Base-by-base conservation (phyloP, 2,888 invertebrate genomes). In the Eupithecia subumbrata region DNA sequence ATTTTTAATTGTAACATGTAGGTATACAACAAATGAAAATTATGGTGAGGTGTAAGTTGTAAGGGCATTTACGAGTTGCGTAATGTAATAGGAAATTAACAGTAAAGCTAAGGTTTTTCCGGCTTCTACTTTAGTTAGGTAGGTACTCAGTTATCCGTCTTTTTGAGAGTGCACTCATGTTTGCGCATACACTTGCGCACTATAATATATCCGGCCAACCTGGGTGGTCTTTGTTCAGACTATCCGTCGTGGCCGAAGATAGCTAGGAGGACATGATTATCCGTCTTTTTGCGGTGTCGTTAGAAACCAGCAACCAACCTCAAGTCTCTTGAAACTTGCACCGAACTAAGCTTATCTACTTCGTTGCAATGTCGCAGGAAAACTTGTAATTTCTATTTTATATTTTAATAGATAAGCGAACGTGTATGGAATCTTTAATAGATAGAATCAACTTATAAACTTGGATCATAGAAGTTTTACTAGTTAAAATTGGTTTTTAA, bases 331-430 rank as follows among this genome's bases (percentile, higher is more conserved):
- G 81, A 84, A 87, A 87, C 83, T 87, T 85, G 84, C 82, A 82
- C 81, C 76, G 72, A 77, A 72, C 71, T 69, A 72, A 74, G 82
- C 84, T 88, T 87, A 88, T 87, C 87, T 84, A 80, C 80, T 77
- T 80, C 78, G 79, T 82, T 82, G 79, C 79, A 76, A 72, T 75
- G 77, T 75, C 64, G 71, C 73, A 80, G 78, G 76, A 69, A 83
- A 84, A 85, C 83, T 85, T 84, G 84, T 86, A 85, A 87, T 86
- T 86, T 83, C 82, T 85, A 82, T 85, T 84, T 85, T 82, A 83
- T 83, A 85, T 84, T 84, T 82, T 80, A 87, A 84, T 82, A 86
- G 87, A 85, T 85, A 87, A 85, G 84, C 79, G 79, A 79, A 79
- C 81, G 81, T 83, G 80, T 84, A 83, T 85, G 76, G 81, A 63